Conservation (phyloP, 1,140 invertebrate genomes). For the Saccostrea cuccullata region DNA sequence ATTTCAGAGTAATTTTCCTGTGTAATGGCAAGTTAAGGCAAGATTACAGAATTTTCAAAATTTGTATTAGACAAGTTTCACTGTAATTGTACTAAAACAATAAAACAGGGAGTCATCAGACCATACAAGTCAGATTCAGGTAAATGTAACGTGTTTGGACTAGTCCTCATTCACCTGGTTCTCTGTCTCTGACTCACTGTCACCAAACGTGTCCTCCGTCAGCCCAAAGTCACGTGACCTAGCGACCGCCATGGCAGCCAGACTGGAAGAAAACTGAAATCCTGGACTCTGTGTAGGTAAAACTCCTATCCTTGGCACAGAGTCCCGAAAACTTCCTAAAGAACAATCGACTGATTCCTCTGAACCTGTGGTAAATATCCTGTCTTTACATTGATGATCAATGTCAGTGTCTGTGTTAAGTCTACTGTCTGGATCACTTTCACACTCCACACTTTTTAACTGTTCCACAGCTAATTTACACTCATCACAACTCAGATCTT, state of each 20-base stretch:
- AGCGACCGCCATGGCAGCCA: conserved; percentile 56
- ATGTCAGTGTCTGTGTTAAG: not conserved
- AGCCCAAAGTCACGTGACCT: conserved; percentile 52
- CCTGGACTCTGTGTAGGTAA: conserved; percentile 12
- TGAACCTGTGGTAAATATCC: conserved; percentile 15
- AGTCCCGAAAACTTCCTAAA: not conserved
- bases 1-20: too few relatives aligned
- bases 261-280: conserved; percentile 49
- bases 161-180: not conserved
- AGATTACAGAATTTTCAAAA: too few relatives aligned
- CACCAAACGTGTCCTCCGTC: conserved; percentile 56
- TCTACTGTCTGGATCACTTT: not conserved
- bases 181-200: conserved; percentile 43
- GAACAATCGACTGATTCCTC: conserved; percentile 37
- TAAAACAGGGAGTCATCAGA: too few relatives aligned
- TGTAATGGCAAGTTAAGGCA: too few relatives aligned
- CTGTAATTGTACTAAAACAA: too few relatives aligned
- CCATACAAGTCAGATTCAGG: too few relatives aligned
- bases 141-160: too few relatives aligned
- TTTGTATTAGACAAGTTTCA: too few relatives aligned
- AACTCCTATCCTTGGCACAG: conserved; percentile 1
- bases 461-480: not conserved
- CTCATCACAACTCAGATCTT: not conserved
- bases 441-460: not conserved
- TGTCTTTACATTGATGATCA: not conserved